These are phyloP conservation scores for Subanguina moxae DNA, from an alignment of 1,140 invertebrate species.

Conservation along the genomic window DNA sequence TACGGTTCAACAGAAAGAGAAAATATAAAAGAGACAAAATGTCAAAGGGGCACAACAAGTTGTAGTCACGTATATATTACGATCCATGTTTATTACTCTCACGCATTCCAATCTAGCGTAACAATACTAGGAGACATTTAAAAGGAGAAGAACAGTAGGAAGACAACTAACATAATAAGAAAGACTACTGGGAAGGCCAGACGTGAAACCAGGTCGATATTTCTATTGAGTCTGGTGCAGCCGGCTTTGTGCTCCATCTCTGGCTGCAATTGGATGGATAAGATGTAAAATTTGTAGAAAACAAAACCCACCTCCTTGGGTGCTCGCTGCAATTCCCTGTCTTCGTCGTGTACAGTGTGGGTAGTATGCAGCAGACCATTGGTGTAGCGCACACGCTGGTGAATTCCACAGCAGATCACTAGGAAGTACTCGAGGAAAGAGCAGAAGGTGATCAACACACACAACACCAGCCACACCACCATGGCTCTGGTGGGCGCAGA, in stretches of 20 bases:
- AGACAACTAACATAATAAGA: constrained; percentile 48
- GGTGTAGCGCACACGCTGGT: constrained; percentile 7
- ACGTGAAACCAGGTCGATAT: constrained; percentile 49
- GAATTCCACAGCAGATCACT: constrained; percentile 32
- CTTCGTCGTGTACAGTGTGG: not conserved
- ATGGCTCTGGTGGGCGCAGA: constrained; percentile 17
- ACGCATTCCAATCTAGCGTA: too few species aligned
- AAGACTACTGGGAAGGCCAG: constrained; percentile 53
- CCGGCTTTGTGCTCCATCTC: constrained; percentile 19
- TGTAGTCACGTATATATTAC: too few species aligned
- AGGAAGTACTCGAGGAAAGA: constrained; percentile 45
- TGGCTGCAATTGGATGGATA: constrained; percentile 15
- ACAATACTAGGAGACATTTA: constrained; percentile 14
- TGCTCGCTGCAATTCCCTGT: not conserved
- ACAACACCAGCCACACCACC: constrained; percentile 38
- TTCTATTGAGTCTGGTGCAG: constrained; percentile 18
- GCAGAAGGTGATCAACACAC: constrained; percentile 34
- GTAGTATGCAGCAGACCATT: constrained; percentile 8
- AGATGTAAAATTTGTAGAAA: not conserved
- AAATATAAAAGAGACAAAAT: too few species aligned
- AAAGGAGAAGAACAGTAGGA: constrained; percentile 47
- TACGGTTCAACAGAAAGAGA: too few species aligned
- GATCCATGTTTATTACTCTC: too few species aligned
- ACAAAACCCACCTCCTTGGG: constrained; percentile 1
- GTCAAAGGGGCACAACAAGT: too few species aligned